Evolutionary conservation across 2,113 vertebrate species (phyloP).

Genomic region (Festucalex cinctus): DNA sequence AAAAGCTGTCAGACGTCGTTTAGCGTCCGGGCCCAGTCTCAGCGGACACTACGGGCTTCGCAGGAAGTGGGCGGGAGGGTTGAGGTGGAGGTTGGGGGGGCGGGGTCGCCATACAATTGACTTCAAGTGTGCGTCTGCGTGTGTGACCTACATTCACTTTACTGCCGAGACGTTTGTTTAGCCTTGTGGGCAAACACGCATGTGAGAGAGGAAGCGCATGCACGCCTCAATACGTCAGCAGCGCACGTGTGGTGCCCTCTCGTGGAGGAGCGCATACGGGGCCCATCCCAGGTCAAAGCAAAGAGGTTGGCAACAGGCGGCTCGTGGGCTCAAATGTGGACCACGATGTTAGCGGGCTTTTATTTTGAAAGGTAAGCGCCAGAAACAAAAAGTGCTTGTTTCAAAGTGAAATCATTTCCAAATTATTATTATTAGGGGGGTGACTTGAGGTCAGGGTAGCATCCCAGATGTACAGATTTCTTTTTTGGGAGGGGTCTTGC

Average conservation of each 20-base stretch:
- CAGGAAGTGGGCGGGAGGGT: constrained; percentile 36
- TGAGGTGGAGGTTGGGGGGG: constrained; percentile 15
- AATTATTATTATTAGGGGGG: constrained; percentile 13
- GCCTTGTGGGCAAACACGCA: constrained; percentile 80
- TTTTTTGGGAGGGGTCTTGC: constrained; percentile 36
- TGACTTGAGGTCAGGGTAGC: constrained; percentile 59
- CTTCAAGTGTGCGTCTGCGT: constrained; percentile 33
- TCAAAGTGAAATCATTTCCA: too few relatives aligned
- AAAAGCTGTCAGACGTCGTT: constrained; percentile 41
- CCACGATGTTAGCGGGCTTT: background rate
- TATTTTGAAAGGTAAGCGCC: too few relatives aligned
- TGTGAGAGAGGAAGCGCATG: constrained; percentile 55
- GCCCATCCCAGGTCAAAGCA: background rate
- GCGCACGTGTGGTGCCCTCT: constrained; percentile 74
- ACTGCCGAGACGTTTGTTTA: constrained; percentile 80
- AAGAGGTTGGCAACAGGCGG: background rate
- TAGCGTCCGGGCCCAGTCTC: constrained; percentile 1
- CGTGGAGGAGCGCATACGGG: constrained; percentile 58
- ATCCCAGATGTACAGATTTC: constrained; percentile 39
- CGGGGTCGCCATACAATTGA: constrained; percentile 44
- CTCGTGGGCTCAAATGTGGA: background rate
- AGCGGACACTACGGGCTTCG: constrained; percentile 18
- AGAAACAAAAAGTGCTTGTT: too few relatives aligned
- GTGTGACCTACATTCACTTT: constrained; percentile 76
- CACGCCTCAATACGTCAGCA: constrained; percentile 69